phyloP scores from a whole-genome alignment of 2,797 vertebrate species.

The Rhinogobio ventralis region DNA sequence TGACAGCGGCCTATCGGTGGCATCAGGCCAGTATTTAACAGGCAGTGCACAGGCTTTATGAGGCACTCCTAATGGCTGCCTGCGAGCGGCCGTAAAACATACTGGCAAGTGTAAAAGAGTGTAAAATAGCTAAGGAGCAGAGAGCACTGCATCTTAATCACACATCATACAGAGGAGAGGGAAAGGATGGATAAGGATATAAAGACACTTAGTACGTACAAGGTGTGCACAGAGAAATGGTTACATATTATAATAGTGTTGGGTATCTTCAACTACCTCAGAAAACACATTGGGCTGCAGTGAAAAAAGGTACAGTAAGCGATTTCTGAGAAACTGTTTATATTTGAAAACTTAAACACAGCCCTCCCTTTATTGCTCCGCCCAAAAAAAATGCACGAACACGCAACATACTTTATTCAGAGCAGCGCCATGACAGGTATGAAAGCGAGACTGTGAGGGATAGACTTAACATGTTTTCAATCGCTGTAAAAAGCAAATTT shows the following conservation, averaged over 20 bases:
- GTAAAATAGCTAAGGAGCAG: conserved; percentile 45
- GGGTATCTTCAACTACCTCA: background rate
- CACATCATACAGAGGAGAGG: conserved; percentile 25
- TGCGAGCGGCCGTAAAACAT: conserved; percentile 51
- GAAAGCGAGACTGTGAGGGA: background rate
- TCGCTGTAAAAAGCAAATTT: background rate
- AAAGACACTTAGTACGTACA: conserved; percentile 26
- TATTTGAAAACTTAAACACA: background rate
- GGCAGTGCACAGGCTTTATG: conserved; percentile 74
- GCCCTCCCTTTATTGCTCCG: background rate
- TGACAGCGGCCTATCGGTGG: conserved; percentile 35
- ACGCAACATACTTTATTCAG: background rate
- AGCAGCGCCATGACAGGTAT: background rate
- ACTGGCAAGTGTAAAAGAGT: conserved; percentile 49
- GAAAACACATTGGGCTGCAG: background rate
- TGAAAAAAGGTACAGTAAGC: background rate
- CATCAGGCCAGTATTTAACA: conserved; percentile 71
- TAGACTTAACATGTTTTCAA: background rate
- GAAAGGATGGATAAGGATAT: conserved; percentile 3
- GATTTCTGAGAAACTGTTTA: background rate
- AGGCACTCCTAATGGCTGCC: conserved; percentile 75
- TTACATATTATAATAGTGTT: background rate
- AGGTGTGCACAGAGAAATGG: background rate
- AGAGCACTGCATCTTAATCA: conserved; percentile 34
- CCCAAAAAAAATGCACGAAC: background rate